A percentile compares a stretch with the other conserved stretches of the same genome.
phyloP scores from a whole-genome alignment of 2,797 vertebrate species.

The Siniperca obscura region DNA sequence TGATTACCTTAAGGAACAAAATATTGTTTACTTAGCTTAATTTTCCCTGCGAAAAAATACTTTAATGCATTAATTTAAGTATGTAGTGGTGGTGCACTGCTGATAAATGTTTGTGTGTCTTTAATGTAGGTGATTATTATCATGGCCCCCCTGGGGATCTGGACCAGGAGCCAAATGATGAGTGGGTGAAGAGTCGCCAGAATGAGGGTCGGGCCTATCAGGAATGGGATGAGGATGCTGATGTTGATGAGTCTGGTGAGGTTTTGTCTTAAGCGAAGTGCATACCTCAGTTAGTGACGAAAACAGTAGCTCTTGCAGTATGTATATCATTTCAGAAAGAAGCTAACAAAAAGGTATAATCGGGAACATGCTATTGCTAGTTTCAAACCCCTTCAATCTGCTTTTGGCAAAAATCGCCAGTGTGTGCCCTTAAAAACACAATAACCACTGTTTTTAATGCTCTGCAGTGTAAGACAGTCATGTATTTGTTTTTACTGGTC shows the following conservation, averaged over 20 bases:
- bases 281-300: background rate
- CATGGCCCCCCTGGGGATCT: slow-evolving; percentile 88
- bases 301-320: background rate
- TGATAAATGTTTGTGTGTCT: slow-evolving; percentile 30
- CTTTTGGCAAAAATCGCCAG: background rate
- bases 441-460: background rate
- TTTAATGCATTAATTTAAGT: too few species aligned
- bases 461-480: background rate
- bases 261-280: background rate
- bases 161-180: slow-evolving; percentile 92
- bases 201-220: slow-evolving; percentile 93
- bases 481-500: slow-evolving; percentile 2
- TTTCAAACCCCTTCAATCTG: background rate
- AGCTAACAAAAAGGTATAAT: background rate
- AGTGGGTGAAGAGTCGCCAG: slow-evolving; percentile 92
- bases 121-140: slow-evolving; percentile 89
- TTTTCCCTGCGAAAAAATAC: background rate
- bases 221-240: slow-evolving; percentile 98
- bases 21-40: background rate
- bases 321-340: background rate
- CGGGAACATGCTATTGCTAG: background rate
- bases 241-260: slow-evolving; percentile 96
- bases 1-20: background rate
- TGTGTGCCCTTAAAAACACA: background rate
- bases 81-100: background rate